Evolutionary conservation across 23 tunicate genomes (phyloP).

Genomic region (Trididemnum nubilum): DNA sequence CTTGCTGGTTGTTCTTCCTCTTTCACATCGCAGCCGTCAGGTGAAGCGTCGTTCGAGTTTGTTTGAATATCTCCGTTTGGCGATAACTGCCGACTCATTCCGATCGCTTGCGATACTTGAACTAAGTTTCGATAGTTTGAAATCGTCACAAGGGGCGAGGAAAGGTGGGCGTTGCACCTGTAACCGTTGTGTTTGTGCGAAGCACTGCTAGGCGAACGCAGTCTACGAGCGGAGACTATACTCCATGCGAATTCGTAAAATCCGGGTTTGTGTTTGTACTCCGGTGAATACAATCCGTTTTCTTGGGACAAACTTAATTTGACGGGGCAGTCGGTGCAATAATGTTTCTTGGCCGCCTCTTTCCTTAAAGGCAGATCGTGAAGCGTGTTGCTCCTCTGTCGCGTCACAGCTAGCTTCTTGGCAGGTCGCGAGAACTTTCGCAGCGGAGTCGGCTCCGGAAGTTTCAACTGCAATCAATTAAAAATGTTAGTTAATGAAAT

Average conservation of each 20-base stretch:
- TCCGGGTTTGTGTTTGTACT: neutral
- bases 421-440: neutral
- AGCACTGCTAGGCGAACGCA: neutral
- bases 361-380: neutral
- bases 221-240: neutral
- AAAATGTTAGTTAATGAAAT: neutral
- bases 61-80: neutral
- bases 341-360: neutral
- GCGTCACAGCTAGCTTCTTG: neutral
- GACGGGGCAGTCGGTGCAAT: neutral
- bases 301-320: neutral
- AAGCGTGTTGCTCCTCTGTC: conserved; percentile 12
- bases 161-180: neutral
- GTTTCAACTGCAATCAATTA: neutral
- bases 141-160: conserved; percentile 17
- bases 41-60: neutral
- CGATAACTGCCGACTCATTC: neutral
- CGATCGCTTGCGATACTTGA: neutral
- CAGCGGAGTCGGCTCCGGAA: neutral
- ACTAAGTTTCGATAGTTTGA: conserved; percentile 23
- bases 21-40: neutral
- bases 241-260: conserved; percentile 17
- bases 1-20: conserved; percentile 55
- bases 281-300: neutral
- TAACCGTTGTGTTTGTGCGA: neutral